phyloP scores from a whole-genome alignment of 2,888 invertebrate species.

The Crocallis elinguaria region DNA sequence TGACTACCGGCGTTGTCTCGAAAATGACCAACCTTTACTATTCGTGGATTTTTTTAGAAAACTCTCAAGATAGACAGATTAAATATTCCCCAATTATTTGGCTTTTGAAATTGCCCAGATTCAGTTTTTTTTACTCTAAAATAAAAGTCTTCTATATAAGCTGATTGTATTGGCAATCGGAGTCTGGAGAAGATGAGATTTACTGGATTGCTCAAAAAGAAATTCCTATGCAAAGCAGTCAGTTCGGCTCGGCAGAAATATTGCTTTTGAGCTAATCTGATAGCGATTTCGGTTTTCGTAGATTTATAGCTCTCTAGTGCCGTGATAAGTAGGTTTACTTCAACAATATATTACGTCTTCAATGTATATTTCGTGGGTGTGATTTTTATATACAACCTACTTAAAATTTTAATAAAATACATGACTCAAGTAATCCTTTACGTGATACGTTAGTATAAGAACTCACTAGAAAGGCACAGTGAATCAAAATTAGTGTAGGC shows the following conservation, averaged over 20 bases:
- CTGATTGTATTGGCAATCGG: slow-evolving; percentile 7
- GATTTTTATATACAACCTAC: too few species aligned
- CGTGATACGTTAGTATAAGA: too few species aligned
- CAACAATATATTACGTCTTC: background rate
- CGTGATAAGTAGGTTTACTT: slow-evolving; percentile 20
- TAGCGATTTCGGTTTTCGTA: slow-evolving; percentile 29
- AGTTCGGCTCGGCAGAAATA: slow-evolving; percentile 24
- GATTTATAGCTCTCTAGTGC: slow-evolving; percentile 28
- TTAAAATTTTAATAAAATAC: too few species aligned
- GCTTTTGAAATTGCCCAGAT: background rate
- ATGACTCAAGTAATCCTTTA: too few species aligned
- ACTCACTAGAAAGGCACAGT: too few species aligned
- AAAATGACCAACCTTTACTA: too few species aligned
- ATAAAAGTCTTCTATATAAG: slow-evolving; percentile 1
- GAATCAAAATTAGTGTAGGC: too few species aligned
- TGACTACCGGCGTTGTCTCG: too few species aligned
- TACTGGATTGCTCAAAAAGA: slow-evolving; percentile 19
- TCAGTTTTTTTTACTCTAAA: background rate
- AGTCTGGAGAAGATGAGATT: slow-evolving; percentile 21
- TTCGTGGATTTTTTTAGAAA: too few species aligned
- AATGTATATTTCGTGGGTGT: background rate
- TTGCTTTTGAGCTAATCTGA: slow-evolving; percentile 31
- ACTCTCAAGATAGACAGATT: too few species aligned
- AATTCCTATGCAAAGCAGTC: slow-evolving; percentile 30
- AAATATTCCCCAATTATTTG: too few species aligned